Conservation (phyloP, 1,140 invertebrate species). For the Pantala flavescens region DNA sequence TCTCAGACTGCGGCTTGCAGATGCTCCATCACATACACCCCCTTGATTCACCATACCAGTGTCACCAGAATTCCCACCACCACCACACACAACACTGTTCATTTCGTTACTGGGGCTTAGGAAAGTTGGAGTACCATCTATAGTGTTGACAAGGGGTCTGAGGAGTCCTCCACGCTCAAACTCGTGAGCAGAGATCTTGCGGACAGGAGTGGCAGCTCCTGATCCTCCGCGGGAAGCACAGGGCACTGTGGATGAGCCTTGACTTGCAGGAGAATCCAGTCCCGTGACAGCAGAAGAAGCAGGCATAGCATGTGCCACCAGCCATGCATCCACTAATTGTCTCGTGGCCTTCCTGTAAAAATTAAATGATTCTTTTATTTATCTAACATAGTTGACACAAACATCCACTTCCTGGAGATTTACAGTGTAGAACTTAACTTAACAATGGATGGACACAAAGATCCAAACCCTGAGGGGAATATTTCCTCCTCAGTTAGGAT, state of each 20-base stretch:
- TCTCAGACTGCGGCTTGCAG: constrained; percentile 49
- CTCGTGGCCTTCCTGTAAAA: constrained; percentile 72
- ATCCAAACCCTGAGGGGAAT: no score
- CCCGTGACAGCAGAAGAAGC: constrained; percentile 40
- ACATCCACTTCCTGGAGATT: no score
- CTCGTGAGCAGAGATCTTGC: constrained; percentile 92
- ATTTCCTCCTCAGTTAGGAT: no score
- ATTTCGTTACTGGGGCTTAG: constrained; percentile 19
- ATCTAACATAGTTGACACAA: neutral
- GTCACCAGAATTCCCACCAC: constrained; percentile 16
- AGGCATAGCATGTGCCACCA: constrained; percentile 73
- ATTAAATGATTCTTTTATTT: neutral
- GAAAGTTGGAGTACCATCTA: constrained; percentile 23
- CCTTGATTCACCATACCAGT: constrained; percentile 25
- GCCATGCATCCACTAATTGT: constrained; percentile 82
- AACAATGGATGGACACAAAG: no score
- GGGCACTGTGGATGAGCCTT: constrained; percentile 24
- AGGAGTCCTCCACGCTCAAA: constrained; percentile 84
- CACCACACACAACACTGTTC: neutral
- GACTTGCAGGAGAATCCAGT: constrained; percentile 42
- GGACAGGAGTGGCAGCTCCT: constrained; percentile 79
- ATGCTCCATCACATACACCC: constrained; percentile 31
- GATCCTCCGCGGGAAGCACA: constrained; percentile 43
- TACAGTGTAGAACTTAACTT: no score
- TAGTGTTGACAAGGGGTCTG: constrained; percentile 76